Evolutionary conservation across 2,888 invertebrate species (phyloP).

Genomic region (Drosophila paranaensis): DNA sequence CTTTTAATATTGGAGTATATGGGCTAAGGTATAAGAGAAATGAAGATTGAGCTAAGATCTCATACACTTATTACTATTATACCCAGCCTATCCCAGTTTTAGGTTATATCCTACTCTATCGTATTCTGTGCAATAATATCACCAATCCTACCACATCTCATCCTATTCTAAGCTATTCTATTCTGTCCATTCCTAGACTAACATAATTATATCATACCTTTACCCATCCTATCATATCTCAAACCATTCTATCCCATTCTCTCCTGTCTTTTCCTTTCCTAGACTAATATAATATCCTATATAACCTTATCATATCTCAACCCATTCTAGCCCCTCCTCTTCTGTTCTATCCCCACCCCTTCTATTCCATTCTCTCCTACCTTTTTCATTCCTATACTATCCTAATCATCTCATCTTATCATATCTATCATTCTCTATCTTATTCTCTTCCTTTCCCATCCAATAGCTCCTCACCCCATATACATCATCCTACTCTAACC

Average conservation of each 20-base stretch:
- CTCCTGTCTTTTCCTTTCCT: neutral
- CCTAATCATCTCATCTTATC: too few species aligned
- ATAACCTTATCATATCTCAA: too few species aligned
- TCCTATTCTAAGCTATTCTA: neutral
- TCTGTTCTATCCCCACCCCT: too few species aligned
- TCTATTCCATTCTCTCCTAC: neutral
- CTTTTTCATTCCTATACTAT: neutral
- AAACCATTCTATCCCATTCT: neutral
- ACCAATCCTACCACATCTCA: neutral
- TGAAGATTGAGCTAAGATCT: neutral
- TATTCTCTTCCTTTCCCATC: too few species aligned
- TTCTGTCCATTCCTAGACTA: neutral
- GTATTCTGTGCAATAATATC: neutral
- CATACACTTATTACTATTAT: too few species aligned
- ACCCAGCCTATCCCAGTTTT: neutral
- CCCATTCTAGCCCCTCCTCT: too few species aligned
- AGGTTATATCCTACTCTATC: neutral
- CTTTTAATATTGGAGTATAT: neutral
- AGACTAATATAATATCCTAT: too few species aligned
- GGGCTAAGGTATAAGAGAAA: neutral
- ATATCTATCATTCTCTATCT: too few species aligned
- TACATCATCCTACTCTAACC: too few species aligned
- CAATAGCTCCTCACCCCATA: too few species aligned
- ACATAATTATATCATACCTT: neutral
- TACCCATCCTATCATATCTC: neutral